phyloP scores from a whole-genome alignment of 2,113 vertebrate genomes.

The Furnarius figulus region DNA sequence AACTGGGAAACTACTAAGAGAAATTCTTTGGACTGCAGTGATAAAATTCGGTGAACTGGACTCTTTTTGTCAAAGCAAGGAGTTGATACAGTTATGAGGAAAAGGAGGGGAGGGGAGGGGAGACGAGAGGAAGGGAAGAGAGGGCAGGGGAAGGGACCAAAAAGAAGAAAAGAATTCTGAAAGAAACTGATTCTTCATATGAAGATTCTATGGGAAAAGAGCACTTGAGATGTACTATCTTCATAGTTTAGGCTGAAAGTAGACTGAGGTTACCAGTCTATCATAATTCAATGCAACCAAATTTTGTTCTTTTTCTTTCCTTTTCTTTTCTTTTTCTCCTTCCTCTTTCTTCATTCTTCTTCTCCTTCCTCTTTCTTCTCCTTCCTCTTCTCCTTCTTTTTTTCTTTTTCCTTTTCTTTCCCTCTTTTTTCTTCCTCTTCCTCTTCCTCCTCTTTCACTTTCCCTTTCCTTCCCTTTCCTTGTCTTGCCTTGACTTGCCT shows the following conservation, averaged over 20 bases:
- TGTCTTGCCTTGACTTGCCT: too few relatives aligned
- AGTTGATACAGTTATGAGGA: neutral
- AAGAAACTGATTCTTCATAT: neutral
- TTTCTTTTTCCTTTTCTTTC: neutral
- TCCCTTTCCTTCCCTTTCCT: too few relatives aligned
- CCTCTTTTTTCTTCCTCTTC: too few relatives aligned
- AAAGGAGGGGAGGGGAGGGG: too few relatives aligned
- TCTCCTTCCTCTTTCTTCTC: neutral
- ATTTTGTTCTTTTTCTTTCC: neutral
- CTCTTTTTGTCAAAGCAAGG: neutral
- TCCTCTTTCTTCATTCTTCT: too few relatives aligned
- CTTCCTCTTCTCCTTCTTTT: too few relatives aligned
- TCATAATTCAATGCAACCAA: neutral
- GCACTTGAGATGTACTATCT: rapidly evolving
- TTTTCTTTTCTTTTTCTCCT: neutral
- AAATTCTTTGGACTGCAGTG: neutral
- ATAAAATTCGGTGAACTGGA: neutral
- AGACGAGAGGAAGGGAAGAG: too few relatives aligned
- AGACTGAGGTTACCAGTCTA: neutral
- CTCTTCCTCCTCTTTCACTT: neutral
- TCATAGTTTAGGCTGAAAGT: neutral
- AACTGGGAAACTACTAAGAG: neutral
- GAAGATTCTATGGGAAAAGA: neutral
- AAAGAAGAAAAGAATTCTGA: neutral
- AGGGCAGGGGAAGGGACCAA: too few relatives aligned